Evolutionary conservation across 2,797 vertebrate genomes (phyloP).

Genomic region (Thaleichthys pacificus): DNA sequence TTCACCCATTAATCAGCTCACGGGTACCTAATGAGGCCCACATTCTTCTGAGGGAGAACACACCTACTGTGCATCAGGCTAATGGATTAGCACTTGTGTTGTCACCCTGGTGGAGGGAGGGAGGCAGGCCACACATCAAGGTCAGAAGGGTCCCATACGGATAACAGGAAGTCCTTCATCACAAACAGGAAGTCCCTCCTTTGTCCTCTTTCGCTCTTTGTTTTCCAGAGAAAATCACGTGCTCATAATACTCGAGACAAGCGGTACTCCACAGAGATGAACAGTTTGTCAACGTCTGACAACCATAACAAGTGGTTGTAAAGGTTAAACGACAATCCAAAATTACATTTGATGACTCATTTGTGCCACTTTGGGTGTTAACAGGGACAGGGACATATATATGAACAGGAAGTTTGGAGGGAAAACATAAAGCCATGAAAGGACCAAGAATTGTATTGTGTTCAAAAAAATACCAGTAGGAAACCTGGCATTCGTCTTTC

Average conservation of each 20-base stretch:
- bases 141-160: slow-evolving; percentile 22
- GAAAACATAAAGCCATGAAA: neutral
- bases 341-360: too few species aligned
- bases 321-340: neutral
- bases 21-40: slow-evolving; percentile 62
- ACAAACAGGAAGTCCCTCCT: neutral
- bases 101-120: slow-evolving; percentile 37
- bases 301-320: slow-evolving; percentile 25
- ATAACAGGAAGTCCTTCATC: slow-evolving; percentile 19
- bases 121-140: slow-evolving; percentile 31
- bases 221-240: slow-evolving; percentile 18
- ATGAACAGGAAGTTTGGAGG: neutral
- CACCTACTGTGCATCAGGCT: slow-evolving; percentile 40
- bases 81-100: slow-evolving; percentile 58
- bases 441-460: neutral
- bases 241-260: slow-evolving; percentile 8
- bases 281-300: slow-evolving; percentile 35
- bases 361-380: too few species aligned
- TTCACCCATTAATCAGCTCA: slow-evolving; percentile 65
- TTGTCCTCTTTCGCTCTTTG: neutral
- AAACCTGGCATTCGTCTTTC: neutral
- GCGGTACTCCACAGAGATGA: slow-evolving; percentile 38
- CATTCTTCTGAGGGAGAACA: slow-evolving; percentile 52
- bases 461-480: neutral
- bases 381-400: neutral